These are phyloP conservation scores for Drosophila tropicalis DNA, from an alignment of 1,140 invertebrate species.

Conservation along the genomic window DNA sequence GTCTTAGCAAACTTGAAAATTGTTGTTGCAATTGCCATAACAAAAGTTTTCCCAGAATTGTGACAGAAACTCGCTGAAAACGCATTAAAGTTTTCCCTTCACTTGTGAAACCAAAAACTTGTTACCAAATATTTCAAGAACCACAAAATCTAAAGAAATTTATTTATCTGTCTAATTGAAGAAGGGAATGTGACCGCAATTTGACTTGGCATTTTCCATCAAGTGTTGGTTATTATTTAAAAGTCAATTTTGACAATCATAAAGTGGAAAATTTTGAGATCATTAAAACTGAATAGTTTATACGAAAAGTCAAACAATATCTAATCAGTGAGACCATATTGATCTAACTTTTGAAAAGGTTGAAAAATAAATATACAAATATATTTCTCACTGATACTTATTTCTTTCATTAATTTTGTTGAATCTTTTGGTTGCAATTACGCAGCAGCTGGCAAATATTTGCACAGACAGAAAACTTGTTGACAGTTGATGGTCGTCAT, in stretches of 20 bases:
- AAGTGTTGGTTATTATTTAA: too few species aligned
- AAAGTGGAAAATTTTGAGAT: too few species aligned
- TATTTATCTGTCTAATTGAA: not conserved
- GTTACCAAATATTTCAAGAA: not conserved
- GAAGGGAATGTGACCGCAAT: not conserved
- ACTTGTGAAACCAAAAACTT: not conserved
- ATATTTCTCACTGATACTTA: constrained; percentile 26
- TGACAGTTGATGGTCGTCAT: constrained; percentile 52
- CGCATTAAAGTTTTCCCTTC: constrained; percentile 10
- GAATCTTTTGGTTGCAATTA: constrained; percentile 52
- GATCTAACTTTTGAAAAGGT: not conserved
- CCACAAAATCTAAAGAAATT: not conserved
- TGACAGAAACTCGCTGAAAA: not conserved
- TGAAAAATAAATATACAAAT: constrained; percentile 16
- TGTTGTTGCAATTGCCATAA: constrained; percentile 5
- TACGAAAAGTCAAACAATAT: not conserved
- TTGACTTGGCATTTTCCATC: too few species aligned
- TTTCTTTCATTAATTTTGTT: constrained; percentile 20
- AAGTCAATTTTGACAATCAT: too few species aligned
- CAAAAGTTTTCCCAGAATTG: not conserved
- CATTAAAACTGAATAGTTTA: too few species aligned
- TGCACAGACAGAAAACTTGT: constrained; percentile 50
- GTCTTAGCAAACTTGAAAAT: not conserved
- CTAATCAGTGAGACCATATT: not conserved
- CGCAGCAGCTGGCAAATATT: constrained; percentile 61